Conservation (phyloP, 2,113 vertebrate genomes). For the Centropus unirufus region DNA sequence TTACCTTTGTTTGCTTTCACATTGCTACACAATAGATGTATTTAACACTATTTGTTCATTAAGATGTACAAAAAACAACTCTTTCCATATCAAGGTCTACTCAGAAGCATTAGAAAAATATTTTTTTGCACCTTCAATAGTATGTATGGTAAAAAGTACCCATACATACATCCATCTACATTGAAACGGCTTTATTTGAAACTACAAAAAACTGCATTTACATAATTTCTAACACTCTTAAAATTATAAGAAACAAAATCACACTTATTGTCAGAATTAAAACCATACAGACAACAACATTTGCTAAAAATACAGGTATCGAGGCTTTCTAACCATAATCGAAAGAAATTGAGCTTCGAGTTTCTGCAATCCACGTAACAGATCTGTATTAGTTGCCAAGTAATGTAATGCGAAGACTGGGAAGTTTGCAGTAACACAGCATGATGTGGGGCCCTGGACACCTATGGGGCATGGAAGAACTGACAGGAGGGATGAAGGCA, state of each 20-base stretch:
- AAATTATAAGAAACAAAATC: background rate
- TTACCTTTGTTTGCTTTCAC: background rate
- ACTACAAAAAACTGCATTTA: background rate
- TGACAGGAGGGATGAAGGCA: background rate
- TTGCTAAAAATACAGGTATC: background rate
- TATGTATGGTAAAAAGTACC: background rate
- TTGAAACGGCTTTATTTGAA: background rate
- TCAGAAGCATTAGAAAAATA: slow-evolving; percentile 47
- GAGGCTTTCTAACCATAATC: background rate
- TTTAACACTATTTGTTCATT: background rate
- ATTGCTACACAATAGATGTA: background rate
- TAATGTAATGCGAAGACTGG: background rate
- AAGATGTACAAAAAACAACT: background rate
- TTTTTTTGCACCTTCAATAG: slow-evolving; percentile 1
- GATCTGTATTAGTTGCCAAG: background rate
- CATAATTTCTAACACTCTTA: background rate
- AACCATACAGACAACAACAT: background rate
- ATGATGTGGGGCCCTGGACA: fast-evolving
- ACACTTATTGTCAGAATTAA: background rate
- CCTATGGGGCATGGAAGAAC: background rate
- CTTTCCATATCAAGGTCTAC: background rate
- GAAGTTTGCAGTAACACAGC: background rate
- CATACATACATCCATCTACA: background rate
- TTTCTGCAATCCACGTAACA: background rate
- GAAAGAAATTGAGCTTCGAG: background rate